Evolutionary conservation across 2,888 invertebrate species (phyloP).

Genomic region (Cantharis lateralis): DNA sequence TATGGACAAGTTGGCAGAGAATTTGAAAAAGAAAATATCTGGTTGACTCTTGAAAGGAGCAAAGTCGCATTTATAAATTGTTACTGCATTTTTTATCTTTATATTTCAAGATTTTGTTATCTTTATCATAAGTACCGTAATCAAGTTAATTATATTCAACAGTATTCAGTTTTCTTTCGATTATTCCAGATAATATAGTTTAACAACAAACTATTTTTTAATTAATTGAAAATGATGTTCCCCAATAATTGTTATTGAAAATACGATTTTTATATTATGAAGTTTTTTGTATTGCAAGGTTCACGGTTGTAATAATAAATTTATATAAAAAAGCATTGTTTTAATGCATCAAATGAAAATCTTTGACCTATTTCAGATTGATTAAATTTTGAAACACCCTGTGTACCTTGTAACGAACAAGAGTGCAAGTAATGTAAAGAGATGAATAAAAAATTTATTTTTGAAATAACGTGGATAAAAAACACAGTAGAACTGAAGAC

Average conservation of each 20-base stretch:
- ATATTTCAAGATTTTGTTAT: not conserved
- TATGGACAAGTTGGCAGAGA: slow-evolving; percentile 91
- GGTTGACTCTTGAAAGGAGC: not conserved
- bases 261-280: not conserved
- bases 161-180: not conserved
- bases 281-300: not conserved
- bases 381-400: too few species aligned
- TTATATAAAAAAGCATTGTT: not conserved
- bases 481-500: too few species aligned
- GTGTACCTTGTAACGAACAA: too few species aligned
- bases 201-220: not conserved
- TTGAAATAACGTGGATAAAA: too few species aligned
- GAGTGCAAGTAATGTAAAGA: too few species aligned
- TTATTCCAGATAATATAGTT: not conserved
- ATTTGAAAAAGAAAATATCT: slow-evolving; percentile 69
- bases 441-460: too few species aligned
- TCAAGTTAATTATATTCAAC: not conserved
- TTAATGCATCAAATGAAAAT: not conserved
- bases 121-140: not conserved
- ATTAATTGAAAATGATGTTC: not conserved
- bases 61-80: slow-evolving; percentile 4
- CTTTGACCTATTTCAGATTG: too few species aligned
- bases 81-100: not conserved
- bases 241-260: not conserved
- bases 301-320: not conserved